phyloP scores from a whole-genome alignment of 2,797 vertebrate genomes.

The Pristis pectinata region DNA sequence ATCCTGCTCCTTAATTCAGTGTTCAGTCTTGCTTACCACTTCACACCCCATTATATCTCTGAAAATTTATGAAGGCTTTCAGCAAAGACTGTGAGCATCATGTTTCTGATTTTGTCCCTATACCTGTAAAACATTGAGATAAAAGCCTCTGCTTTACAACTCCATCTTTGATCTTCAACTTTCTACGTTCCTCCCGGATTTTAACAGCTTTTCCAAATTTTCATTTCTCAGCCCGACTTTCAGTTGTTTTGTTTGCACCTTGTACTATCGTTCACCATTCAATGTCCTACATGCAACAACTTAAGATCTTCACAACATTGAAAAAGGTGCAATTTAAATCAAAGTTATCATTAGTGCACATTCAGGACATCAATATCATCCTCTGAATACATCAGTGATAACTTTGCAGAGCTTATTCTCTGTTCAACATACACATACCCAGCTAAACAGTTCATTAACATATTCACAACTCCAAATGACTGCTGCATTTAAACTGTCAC shows the following conservation, averaged over 20 bases:
- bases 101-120: background rate
- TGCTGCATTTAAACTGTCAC: background rate
- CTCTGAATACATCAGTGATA: background rate
- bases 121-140: background rate
- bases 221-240: background rate
- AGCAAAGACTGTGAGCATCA: background rate
- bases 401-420: background rate
- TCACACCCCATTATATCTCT: background rate
- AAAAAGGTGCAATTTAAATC: background rate
- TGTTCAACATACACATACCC: background rate
- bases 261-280: background rate
- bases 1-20: background rate
- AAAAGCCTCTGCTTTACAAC: background rate
- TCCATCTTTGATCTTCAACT: background rate
- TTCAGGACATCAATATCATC: background rate
- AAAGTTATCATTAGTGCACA: background rate
- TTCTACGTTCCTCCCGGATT: background rate
- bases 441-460: background rate
- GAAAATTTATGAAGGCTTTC: background rate
- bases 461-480: background rate
- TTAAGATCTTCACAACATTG: background rate
- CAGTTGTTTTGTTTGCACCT: background rate
- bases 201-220: background rate
- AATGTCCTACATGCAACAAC: background rate
- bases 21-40: background rate